Evolutionary conservation across 2,797 vertebrate species (phyloP), one percentile per base, ranked within the genome.

Genomic region (Pseudochromis fuscus): DNA sequence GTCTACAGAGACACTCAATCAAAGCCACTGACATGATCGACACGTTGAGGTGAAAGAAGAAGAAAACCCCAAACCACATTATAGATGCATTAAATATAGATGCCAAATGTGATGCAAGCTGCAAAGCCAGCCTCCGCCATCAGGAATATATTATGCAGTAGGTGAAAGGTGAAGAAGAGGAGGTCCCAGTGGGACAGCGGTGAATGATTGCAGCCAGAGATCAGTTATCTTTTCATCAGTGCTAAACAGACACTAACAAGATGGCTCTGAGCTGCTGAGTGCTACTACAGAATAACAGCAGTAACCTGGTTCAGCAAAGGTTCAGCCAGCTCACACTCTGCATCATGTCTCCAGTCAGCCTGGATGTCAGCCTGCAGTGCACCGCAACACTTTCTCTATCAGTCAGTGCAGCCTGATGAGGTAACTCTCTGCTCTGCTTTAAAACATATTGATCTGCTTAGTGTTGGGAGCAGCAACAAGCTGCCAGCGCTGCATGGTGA

Each of bases 161-260:
- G 85, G 84, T 83, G 87, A 91, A 73, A 90, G 87, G 85, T 86
- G 79, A 93, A 57, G 3, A 53, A 56, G 48, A 71, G 65, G 44
- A 77, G 59, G 40, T 89, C 82, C 80, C 84, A 48, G 38, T 45
- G 82, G 86, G 77, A 78, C 40, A 3, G 21, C 58, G 37, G 50
- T 56, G 59, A 79, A 90, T 77, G 37, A 62, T 77, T 72, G 64
- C 69, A 80, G 48, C 3, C 72, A 46, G 44, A 45, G 69, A 66
- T 79, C 63, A 51, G 63, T 37, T 46, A 25, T 7, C 40, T 69
- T 61, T 67, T 66, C 60, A 62, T 48, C 57, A 19, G 62, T 28
- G 58, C 76, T 56, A 50, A 72, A 75, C 58, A 63, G 63, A 81
- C 66, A 60, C 64, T 62, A 83, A 77, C 75, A 48, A 72, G 62